Conservation (phyloP, 2,888 invertebrate species). For the Formica aserva region DNA sequence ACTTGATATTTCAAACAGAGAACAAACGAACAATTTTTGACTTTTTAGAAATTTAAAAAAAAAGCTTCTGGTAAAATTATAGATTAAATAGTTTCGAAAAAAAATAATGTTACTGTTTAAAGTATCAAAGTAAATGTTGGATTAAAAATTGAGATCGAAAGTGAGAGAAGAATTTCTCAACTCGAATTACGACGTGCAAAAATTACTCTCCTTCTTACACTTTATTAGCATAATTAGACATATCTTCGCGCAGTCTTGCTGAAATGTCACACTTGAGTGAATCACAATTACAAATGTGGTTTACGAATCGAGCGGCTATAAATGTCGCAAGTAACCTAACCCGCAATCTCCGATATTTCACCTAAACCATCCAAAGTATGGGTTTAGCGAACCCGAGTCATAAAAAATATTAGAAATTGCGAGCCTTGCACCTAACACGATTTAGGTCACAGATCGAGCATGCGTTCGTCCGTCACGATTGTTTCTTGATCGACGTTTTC, state of each 20-base stretch:
- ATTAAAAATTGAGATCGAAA: background rate
- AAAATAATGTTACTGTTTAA: background rate
- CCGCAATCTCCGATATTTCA: background rate
- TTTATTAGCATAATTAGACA: slow-evolving; percentile 5
- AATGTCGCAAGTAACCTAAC: background rate
- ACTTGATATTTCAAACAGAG: background rate
- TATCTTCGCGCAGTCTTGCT: slow-evolving; percentile 37
- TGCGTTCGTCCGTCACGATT: slow-evolving; percentile 5
- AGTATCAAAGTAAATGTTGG: background rate
- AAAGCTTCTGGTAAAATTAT: background rate
- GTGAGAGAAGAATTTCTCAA: background rate
- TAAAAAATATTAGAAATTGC: background rate
- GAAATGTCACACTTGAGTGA: slow-evolving; percentile 65
- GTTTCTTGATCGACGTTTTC: slow-evolving; percentile 2
- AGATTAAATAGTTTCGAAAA: background rate
- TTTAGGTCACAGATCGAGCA: slow-evolving; percentile 9
- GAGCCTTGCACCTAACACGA: background rate
- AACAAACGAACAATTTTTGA: too few relatives aligned
- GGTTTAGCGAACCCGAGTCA: background rate
- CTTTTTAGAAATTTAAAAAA: background rate
- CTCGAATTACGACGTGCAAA: background rate
- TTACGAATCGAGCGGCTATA: background rate
- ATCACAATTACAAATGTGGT: slow-evolving; percentile 52
- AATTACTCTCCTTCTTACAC: background rate
- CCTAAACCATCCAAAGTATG: background rate